Percentiles rank a stretch among this genome's conserved stretches.
These are phyloP conservation scores for Caenorhabditis brenneri DNA, from an alignment of 1,140 invertebrate species.

Conservation along the genomic window DNA sequence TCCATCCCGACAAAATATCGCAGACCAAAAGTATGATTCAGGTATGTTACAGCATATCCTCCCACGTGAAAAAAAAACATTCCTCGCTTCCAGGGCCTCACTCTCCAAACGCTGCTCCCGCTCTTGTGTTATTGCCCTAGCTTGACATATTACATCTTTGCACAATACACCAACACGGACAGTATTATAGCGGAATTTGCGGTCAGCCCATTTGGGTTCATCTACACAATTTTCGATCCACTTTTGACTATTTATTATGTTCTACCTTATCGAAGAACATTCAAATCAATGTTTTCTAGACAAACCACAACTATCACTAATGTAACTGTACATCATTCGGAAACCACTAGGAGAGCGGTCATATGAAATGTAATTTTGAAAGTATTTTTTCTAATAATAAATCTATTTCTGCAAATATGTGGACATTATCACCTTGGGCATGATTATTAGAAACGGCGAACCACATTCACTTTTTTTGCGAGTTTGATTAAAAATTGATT, in stretches of 20 bases:
- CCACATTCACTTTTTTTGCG: no score
- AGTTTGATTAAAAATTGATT: no score
- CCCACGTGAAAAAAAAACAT: neutral
- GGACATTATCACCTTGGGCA: no score
- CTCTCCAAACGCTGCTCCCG: neutral
- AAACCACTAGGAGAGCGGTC: neutral
- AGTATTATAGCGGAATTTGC: neutral
- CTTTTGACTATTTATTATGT: neutral
- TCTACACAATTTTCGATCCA: slow-evolving; percentile 18
- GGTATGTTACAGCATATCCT: neutral
- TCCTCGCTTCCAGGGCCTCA: neutral
- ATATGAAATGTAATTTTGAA: no score
- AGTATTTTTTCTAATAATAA: no score
- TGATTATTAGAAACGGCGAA: no score
- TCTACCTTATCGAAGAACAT: neutral
- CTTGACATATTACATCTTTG: neutral
- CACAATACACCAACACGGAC: neutral
- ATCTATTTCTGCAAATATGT: no score
- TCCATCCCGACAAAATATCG: neutral
- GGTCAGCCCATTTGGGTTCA: neutral
- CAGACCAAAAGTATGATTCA: slow-evolving; percentile 20
- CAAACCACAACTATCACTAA: neutral
- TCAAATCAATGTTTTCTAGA: neutral
- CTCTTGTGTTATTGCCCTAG: neutral
- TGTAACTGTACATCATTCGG: neutral